These are phyloP conservation scores for Agriopis leucophaearia DNA, from an alignment of 2,888 invertebrate genomes.

Conservation along the genomic window DNA sequence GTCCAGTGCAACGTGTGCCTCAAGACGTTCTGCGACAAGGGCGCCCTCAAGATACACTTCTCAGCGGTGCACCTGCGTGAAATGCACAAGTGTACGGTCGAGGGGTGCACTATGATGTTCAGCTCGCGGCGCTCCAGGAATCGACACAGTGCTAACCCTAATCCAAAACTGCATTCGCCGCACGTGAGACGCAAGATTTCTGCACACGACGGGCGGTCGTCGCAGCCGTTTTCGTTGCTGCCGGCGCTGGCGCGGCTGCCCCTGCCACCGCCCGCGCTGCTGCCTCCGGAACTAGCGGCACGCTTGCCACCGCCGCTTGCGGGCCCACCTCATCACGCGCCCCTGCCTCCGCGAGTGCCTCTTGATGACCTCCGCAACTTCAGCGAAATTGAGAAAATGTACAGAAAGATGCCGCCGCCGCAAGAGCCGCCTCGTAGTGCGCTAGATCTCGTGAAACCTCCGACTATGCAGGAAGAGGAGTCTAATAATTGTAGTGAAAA, in stretches of 20 bases:
- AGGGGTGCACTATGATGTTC: slow-evolving; percentile 99
- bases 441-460: slow-evolving; percentile 71
- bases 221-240: slow-evolving; percentile 92
- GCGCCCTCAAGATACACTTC: slow-evolving; percentile 99
- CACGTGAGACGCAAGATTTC: slow-evolving; percentile 96
- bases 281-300: slow-evolving; percentile 87
- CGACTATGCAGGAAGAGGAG: slow-evolving; percentile 66
- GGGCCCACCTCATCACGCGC: slow-evolving; percentile 67
- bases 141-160: slow-evolving; percentile 98
- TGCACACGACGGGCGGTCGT: slow-evolving; percentile 96
- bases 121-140: slow-evolving; percentile 97
- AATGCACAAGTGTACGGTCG: slow-evolving; percentile 99
- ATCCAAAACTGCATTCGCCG: slow-evolving; percentile 98
- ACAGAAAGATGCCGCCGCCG: slow-evolving; percentile 76
- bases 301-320: slow-evolving; percentile 71
- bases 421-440: slow-evolving; percentile 70
- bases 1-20: slow-evolving; percentile 99
- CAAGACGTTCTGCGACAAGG: slow-evolving; percentile 99
- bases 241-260: slow-evolving; percentile 90
- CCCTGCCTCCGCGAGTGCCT: slow-evolving; percentile 84
- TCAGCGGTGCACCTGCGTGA: slow-evolving; percentile 98
- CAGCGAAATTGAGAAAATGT: slow-evolving; percentile 85
- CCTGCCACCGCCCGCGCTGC: slow-evolving; percentile 89
- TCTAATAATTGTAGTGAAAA: slow-evolving; percentile 75
- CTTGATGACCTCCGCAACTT: slow-evolving; percentile 82